These are phyloP conservation scores for Porites evermanni DNA, from an alignment of 92 coral and sea anemone genomes.

Conservation along the genomic window DNA sequence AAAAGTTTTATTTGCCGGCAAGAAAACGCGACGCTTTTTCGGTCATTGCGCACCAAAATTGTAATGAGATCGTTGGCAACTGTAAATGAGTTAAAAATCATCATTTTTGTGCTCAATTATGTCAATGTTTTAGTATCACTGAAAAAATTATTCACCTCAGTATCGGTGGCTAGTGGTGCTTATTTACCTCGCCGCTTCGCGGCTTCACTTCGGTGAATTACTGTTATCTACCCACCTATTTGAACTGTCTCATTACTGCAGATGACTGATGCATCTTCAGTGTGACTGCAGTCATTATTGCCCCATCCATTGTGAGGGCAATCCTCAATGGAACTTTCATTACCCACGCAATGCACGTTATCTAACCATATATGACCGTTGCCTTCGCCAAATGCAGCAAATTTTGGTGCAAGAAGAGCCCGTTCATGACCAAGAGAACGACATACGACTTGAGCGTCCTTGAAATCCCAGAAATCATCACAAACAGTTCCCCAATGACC, in stretches of 20 bases:
- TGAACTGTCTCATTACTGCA: neutral
- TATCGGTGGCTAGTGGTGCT: too few relatives aligned
- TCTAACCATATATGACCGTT: conserved; percentile 33
- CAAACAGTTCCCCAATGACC: conserved; percentile 55
- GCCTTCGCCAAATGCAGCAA: conserved; percentile 21
- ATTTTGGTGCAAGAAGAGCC: neutral
- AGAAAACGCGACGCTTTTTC: too few relatives aligned
- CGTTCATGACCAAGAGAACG: conserved; percentile 9
- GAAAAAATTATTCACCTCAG: too few relatives aligned
- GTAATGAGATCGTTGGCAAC: too few relatives aligned
- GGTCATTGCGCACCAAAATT: too few relatives aligned
- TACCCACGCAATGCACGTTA: conserved; percentile 18
- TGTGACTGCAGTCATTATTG: neutral
- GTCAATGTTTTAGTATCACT: too few relatives aligned
- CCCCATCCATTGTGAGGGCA: conserved; percentile 21
- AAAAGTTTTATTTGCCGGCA: too few relatives aligned
- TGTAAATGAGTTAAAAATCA: too few relatives aligned
- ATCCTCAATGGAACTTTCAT: conserved; percentile 25
- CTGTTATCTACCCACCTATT: neutral
- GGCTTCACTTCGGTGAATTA: too few relatives aligned
- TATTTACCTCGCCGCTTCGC: too few relatives aligned
- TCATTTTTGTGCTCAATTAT: too few relatives aligned
- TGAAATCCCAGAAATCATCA: conserved; percentile 26
- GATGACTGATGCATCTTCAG: conserved; percentile 40
- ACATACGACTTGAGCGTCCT: conserved; percentile 40